Base-by-base conservation (phyloP, 2,888 invertebrate genomes). In the Nomada lathburiana region DNA sequence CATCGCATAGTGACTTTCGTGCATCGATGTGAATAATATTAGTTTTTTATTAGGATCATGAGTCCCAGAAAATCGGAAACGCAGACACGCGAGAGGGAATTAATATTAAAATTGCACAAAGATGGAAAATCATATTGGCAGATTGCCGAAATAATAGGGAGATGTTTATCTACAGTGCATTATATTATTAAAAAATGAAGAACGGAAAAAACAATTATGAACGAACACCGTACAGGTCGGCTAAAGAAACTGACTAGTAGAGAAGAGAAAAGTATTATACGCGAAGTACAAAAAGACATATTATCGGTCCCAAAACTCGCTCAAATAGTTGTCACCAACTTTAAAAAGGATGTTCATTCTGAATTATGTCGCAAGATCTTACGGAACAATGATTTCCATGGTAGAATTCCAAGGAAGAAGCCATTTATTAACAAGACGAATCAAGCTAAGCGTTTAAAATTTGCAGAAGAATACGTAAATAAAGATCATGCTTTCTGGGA, bases 111-210 rank as follows among this genome's bases (percentile, higher is more conserved):
- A 9, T 16, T 57, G 57, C 44, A 57, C 3, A 69, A 55, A 13
- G 57, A 57, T 2, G 68, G 55, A 20, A 36, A 68, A 55, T 68
- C 53, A 2, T 68, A 55, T 44, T 2, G 36, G 13, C n/a, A 68
- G 16, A 44, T 69, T 44, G 69, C 57, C 11, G 5, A 59, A 59
- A 47, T 16, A 3, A 20, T 70, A 29, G 29, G 50, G 0, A 70
- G 59, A 50, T 29, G 59, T 47, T 20, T 36, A 5, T 70, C 47
- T 1, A 59, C 59, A 26, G 18, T 70, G 2, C 47, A 50, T 4
- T 59, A 60, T 50, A 50, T 70, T 13, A 47, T 70, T 59, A 42
- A 60, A 50, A 59, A 70, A 5, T 26, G 2, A 16, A 59, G 29
- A 70, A 60, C 50, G 10, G 60, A 59, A 20, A n/a, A 59, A 18